phyloP scores from a whole-genome alignment of 1,140 invertebrate genomes.

The Aricia agestis region DNA sequence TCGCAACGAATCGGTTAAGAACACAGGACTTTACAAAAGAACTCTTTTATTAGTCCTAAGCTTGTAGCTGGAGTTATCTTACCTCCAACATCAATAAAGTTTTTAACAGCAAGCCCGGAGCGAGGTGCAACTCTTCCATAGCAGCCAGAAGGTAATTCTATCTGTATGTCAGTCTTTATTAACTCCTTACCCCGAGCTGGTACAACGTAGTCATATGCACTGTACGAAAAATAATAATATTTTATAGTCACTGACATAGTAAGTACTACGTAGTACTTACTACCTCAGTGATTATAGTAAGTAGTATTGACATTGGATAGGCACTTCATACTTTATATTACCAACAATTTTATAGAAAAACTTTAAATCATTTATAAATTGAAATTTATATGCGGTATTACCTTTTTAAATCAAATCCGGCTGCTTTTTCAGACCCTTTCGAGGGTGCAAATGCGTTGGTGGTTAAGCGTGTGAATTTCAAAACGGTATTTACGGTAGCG shows the following conservation, averaged over 20 bases:
- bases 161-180: constrained; percentile 94
- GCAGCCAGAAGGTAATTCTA: constrained; percentile 89
- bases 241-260: too few species aligned
- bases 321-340: too few species aligned
- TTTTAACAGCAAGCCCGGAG: constrained; percentile 95
- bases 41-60: too few species aligned
- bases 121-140: constrained; percentile 98
- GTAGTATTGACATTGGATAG: too few species aligned
- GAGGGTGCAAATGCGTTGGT: constrained; percentile 88
- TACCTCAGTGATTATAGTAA: too few species aligned
- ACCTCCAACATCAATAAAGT: constrained; percentile 97
- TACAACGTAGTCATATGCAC: constrained; percentile 91
- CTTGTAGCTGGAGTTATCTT: constrained; percentile 25
- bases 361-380: too few species aligned
- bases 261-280: too few species aligned
- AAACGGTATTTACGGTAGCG: constrained; percentile 56
- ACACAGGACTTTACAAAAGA: too few species aligned
- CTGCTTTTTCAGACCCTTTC: constrained; percentile 89
- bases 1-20: too few species aligned
- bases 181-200: constrained; percentile 90
- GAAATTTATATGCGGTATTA: constrained; percentile 38
- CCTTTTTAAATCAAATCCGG: constrained; percentile 95
- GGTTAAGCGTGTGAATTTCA: constrained; percentile 86
- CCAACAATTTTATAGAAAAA: too few species aligned
- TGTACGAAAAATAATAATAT: constrained; percentile 58